phyloP scores from a whole-genome alignment of 1,140 invertebrate genomes.

The Dendrolimus punctatus region DNA sequence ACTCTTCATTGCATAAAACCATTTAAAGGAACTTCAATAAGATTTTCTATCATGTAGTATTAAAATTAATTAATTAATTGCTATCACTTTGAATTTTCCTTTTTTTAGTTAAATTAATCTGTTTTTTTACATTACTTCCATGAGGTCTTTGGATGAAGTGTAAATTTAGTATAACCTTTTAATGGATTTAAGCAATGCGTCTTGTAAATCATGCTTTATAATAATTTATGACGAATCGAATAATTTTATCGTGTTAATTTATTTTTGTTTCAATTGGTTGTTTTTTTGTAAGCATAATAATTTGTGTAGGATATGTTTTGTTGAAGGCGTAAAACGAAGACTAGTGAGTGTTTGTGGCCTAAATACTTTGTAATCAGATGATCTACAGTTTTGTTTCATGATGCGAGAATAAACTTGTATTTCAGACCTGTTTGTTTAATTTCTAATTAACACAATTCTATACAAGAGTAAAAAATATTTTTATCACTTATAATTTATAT shows the following conservation, averaged over 20 bases:
- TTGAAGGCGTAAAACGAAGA: slow-evolving; percentile 37
- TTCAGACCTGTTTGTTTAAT: slow-evolving; percentile 16
- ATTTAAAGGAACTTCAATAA: not conserved
- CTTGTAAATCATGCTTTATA: not conserved
- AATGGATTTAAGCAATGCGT: slow-evolving; percentile 23
- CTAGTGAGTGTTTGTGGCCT: slow-evolving; percentile 37
- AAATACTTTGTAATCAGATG: slow-evolving; percentile 31
- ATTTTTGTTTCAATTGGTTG: slow-evolving; percentile 20
- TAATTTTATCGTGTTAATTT: slow-evolving; percentile 9
- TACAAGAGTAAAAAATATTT: not conserved
- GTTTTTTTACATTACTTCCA: no score
- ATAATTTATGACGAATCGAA: slow-evolving; percentile 1
- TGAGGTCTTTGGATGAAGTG: not conserved
- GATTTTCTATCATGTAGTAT: slow-evolving; percentile 4
- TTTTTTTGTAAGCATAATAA: slow-evolving; percentile 11
- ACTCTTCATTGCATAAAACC: no score
- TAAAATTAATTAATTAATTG: no score
- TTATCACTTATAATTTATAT: not conserved
- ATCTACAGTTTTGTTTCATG: slow-evolving; percentile 41
- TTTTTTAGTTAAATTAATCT: no score
- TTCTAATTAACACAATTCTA: not conserved
- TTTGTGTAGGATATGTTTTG: slow-evolving; percentile 16
- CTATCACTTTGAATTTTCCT: no score
- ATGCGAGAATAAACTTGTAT: slow-evolving; percentile 58
- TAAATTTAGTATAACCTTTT: slow-evolving; percentile 31